phyloP scores from a whole-genome alignment of 2,888 invertebrate species.

The Serrognathus titanus region DNA sequence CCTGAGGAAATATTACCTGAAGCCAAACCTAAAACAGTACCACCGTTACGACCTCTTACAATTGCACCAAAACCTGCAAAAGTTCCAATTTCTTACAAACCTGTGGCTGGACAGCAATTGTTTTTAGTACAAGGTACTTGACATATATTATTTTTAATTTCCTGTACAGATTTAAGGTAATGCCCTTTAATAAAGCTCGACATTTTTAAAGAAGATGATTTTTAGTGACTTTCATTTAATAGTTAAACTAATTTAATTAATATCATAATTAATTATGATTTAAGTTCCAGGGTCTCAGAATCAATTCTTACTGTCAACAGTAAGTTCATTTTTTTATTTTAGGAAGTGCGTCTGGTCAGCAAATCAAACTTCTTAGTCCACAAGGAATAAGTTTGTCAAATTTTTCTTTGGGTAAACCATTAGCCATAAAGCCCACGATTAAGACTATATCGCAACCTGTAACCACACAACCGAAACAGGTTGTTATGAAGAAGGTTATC shows the following conservation, averaged over 20 bases:
- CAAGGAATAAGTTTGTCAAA: constrained; percentile 44
- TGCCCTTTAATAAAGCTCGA: too few relatives aligned
- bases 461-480: constrained; percentile 37
- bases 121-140: constrained; percentile 48
- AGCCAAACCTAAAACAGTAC: constrained; percentile 32
- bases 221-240: too few relatives aligned
- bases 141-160: background rate
- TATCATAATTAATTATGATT: too few relatives aligned
- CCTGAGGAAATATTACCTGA: constrained; percentile 39
- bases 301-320: too few relatives aligned
- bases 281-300: too few relatives aligned
- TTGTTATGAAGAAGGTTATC: constrained; percentile 44
- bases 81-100: constrained; percentile 43
- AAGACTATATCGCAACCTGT: constrained; percentile 33
- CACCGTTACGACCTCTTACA: constrained; percentile 48
- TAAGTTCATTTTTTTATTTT: constrained; percentile 1
- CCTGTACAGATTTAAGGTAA: too few relatives aligned
- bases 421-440: constrained; percentile 40
- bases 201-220: too few relatives aligned
- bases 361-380: constrained; percentile 44
- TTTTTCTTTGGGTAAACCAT: constrained; percentile 39
- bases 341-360: constrained; percentile 38
- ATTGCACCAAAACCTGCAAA: constrained; percentile 53
- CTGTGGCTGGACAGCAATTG: constrained; percentile 48
- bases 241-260: too few relatives aligned